These are phyloP conservation scores for Seriola rivoliana DNA, from an alignment of 2,113 vertebrate genomes.

Conservation along the genomic window DNA sequence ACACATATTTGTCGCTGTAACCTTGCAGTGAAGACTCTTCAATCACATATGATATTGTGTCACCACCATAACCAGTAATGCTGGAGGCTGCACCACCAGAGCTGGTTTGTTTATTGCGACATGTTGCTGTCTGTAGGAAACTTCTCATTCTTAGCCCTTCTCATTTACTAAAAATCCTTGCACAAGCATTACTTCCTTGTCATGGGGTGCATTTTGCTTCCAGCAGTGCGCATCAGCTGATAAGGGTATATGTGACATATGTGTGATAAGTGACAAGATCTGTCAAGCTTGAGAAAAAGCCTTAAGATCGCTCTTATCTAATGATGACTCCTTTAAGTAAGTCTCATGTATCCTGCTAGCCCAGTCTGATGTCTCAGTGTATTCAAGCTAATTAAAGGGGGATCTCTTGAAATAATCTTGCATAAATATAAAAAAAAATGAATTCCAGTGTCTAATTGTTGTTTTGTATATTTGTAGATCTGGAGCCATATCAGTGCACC, in stretches of 20 bases:
- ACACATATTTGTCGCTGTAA: background rate
- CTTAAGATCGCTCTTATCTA: conserved; percentile 1
- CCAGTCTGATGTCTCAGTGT: background rate
- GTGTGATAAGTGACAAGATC: conserved; percentile 49
- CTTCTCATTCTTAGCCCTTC: background rate
- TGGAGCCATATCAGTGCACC: conserved; percentile 38
- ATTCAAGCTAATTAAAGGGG: background rate
- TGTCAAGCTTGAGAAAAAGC: conserved; percentile 8
- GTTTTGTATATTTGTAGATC: conserved; percentile 61
- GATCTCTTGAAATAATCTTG: background rate
- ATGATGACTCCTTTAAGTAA: background rate
- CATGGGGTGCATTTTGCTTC: conserved; percentile 22
- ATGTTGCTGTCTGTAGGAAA: background rate
- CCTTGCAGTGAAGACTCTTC: background rate
- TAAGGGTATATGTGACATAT: conserved; percentile 17
- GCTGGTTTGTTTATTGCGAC: conserved; percentile 8
- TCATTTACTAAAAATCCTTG: background rate
- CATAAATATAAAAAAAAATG: background rate
- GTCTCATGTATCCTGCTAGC: background rate
- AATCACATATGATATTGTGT: background rate
- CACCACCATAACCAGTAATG: background rate
- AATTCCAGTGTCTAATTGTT: conserved; percentile 31
- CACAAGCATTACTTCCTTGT: background rate
- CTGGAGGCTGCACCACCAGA: background rate
- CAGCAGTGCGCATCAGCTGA: conserved; percentile 12